phyloP scores from a whole-genome alignment of 2,888 invertebrate species.

The Microchrysa polita region DNA sequence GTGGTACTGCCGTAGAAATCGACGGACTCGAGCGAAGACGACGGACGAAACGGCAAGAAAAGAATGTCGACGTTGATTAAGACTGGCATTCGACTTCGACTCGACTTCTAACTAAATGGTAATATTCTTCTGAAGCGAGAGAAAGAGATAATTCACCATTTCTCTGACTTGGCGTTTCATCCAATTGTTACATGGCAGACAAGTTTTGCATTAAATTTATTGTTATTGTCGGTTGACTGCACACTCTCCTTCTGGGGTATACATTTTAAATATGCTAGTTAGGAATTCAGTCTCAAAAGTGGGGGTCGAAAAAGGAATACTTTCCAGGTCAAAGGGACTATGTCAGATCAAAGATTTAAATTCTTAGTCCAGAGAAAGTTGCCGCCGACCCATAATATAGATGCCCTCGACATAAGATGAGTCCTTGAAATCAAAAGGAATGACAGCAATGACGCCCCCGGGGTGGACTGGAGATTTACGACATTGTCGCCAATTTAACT shows the following conservation, averaged over 20 bases:
- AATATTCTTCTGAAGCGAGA: background rate
- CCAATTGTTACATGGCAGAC: conserved; percentile 4
- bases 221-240: conserved; percentile 13
- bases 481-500: too few species aligned
- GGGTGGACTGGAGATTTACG: too few species aligned
- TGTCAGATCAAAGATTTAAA: too few species aligned
- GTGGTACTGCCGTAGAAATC: background rate
- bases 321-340: too few species aligned
- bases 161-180: background rate
- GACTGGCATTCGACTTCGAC: background rate
- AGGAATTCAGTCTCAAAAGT: too few species aligned
- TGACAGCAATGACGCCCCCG: too few species aligned
- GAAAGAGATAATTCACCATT: background rate
- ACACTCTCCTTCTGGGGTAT: background rate
- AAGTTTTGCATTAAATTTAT: conserved; percentile 23
- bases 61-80: background rate
- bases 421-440: too few species aligned
- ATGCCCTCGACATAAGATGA: too few species aligned
- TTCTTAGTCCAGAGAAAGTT: too few species aligned
- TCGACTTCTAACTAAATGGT: conserved; percentile 6
- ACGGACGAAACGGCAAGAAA: background rate
- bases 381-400: too few species aligned
- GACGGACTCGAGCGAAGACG: background rate
- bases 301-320: too few species aligned
- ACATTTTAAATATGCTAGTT: background rate